Base-by-base conservation (phyloP, 1,140 invertebrate genomes). In the Ridgeia piscesae region DNA sequence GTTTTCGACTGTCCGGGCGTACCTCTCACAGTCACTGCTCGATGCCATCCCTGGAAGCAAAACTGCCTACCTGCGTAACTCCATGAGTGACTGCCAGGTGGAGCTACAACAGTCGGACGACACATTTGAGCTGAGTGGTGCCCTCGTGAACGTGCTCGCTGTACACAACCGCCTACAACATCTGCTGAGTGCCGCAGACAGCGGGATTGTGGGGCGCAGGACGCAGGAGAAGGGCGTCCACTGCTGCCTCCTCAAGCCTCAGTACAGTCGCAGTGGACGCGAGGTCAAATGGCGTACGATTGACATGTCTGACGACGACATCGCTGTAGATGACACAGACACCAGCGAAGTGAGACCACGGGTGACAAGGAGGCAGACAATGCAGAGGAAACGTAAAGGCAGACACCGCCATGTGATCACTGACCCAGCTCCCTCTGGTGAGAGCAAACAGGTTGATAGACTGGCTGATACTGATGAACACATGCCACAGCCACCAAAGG, bases 191-290 rank as follows among this genome's bases (percentile, higher is more conserved):
- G 14, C 27, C 11, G 27, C 58, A 77, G 58, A 77, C 42, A 42
- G 4, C 42, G 11, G 42, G 11, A 21, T 4, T 21, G 17, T 77
- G 58, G 27, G 58, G 27, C 21, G 48, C 48, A 77, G 27, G 58
- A 77, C 58, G 4, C 11, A 77, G 27, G 91, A 92, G 33, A 92
- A 88, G 11, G 48, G 50, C 33, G 50, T 77, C 33, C 31, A 34
- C 58, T 92, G 91, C 34, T 33, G 77, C 35, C n/a, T 92, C 9
- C 48, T 89, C 27, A 50, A 58, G 58, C 91, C 91, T 31, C 50
- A 88, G 35, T 92, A 88, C 58, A 92, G 48, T 77, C 48, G 91
- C 31, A 33, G 48, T 14, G 91, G 91, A 11, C 48, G 91, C 31
- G 50, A 92, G 34, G 58, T 92, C 34, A 42, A 77, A 27, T 77